phyloP scores from a whole-genome alignment of 2,113 vertebrate genomes.

The Pelvicachromis taeniatus region DNA sequence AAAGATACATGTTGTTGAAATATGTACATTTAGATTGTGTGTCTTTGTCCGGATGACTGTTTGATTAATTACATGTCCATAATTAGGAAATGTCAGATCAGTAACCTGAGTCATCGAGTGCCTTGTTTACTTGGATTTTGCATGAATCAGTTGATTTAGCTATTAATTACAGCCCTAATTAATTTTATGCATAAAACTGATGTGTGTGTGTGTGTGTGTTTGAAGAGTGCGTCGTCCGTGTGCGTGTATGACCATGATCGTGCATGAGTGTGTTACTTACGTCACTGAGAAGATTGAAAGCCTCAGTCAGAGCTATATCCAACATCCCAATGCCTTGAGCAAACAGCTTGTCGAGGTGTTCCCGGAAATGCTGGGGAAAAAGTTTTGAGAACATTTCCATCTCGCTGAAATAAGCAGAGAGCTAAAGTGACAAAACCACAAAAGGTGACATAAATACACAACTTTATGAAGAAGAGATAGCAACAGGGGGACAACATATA shows the following conservation, averaged over 20 bases:
- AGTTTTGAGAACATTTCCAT: not conserved
- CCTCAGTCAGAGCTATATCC: conserved; percentile 90
- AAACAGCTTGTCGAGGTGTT: conserved; percentile 91
- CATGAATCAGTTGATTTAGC: conserved; percentile 37
- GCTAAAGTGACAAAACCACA: not conserved
- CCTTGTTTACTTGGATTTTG: conserved; percentile 44
- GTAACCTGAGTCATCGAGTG: conserved; percentile 30
- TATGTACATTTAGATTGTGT: not conserved
- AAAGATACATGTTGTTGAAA: not conserved
- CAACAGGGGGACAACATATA: no score
- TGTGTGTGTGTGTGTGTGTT: not conserved
- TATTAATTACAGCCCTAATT: conserved; percentile 55
- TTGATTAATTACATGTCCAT: conserved; percentile 25
- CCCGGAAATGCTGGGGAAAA: conserved; percentile 87
- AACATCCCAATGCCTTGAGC: conserved; percentile 97
- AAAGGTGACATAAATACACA: not conserved
- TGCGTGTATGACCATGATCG: not conserved
- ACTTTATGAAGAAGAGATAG: not conserved
- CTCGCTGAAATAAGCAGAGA: not conserved
- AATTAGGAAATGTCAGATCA: conserved; percentile 22
- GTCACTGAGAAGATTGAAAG: conserved; percentile 89
- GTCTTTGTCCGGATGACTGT: not conserved
- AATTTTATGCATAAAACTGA: not conserved
- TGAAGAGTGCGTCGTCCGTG: not conserved
- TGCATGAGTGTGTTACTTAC: conserved; percentile 73